Evolutionary conservation across 2,888 invertebrate species (phyloP).

Genomic region (Nysson spinosus): DNA sequence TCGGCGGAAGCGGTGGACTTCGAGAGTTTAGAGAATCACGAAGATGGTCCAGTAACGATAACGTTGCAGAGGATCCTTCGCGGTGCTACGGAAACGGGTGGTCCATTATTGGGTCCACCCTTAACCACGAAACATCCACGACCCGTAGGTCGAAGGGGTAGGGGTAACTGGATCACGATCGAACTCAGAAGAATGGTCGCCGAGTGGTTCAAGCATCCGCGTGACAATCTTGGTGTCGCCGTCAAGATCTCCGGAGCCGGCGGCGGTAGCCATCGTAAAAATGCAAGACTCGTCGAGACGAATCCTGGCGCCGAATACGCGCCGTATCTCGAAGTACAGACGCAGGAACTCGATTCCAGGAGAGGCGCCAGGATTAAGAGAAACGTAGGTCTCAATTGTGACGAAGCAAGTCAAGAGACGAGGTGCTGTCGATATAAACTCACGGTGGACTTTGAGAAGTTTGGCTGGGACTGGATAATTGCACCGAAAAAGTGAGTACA

Average conservation of each 20-base stretch:
- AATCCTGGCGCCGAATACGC: constrained; percentile 81
- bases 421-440: constrained; percentile 97
- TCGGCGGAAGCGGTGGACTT: constrained; percentile 34
- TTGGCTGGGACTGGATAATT: constrained; percentile 99
- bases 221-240: constrained; percentile 87
- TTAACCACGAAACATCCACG: constrained; percentile 72
- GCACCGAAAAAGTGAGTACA: constrained; percentile 86
- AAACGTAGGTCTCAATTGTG: constrained; percentile 90
- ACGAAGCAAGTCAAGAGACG: constrained; percentile 87
- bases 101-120: constrained; percentile 68
- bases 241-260: constrained; percentile 81
- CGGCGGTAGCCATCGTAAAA: constrained; percentile 79
- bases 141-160: constrained; percentile 78
- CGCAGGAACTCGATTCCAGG: constrained; percentile 78
- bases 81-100: constrained; percentile 72
- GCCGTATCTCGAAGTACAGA: constrained; percentile 81
- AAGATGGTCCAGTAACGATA: constrained; percentile 74
- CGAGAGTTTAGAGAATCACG: constrained; percentile 38
- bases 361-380: constrained; percentile 85
- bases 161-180: constrained; percentile 86
- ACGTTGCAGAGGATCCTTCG: constrained; percentile 79
- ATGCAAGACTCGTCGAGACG: constrained; percentile 81
- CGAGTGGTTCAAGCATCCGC: constrained; percentile 87
- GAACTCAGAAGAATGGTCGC: constrained; percentile 87
- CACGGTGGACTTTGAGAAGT: constrained; percentile 94